Percentiles rank a stretch among this genome's conserved stretches.
phyloP scores from a whole-genome alignment of 2,888 invertebrate species.

The Aleiodes leptofemur region DNA sequence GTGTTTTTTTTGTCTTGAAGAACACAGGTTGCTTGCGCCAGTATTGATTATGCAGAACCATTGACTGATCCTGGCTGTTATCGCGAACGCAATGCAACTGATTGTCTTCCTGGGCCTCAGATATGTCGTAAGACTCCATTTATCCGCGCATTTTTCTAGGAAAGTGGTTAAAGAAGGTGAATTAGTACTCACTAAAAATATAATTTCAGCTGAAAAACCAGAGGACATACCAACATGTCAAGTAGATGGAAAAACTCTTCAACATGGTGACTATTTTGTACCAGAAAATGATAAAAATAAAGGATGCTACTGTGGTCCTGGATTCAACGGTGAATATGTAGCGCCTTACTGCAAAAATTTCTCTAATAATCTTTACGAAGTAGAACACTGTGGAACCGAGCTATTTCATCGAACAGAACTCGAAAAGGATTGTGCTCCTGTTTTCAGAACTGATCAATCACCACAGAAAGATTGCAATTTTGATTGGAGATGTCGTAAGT shows the following conservation, averaged over 20 bases:
- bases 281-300: conserved; percentile 53
- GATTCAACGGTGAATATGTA: conserved; percentile 52
- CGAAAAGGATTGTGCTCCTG: conserved; percentile 60
- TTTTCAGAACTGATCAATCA: conserved; percentile 54
- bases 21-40: conserved; percentile 59
- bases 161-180: too few relatives aligned
- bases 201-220: conserved; percentile 54
- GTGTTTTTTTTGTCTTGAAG: conserved; percentile 41
- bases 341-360: too few relatives aligned
- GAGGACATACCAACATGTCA: conserved; percentile 59
- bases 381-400: too few relatives aligned
- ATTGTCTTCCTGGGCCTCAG: conserved; percentile 58
- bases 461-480: conserved; percentile 58
- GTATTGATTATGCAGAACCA: conserved; percentile 56
- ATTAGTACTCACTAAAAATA: background rate
- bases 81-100: background rate
- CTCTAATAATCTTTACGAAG: too few relatives aligned
- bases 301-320: conserved; percentile 59
- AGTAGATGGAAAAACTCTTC: conserved; percentile 62
- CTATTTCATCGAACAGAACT: conserved; percentile 38
- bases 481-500: conserved; percentile 66
- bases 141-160: too few relatives aligned
- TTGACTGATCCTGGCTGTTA: conserved; percentile 56
- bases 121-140: conserved; percentile 63
- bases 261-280: conserved; percentile 63